Base-by-base conservation (phyloP, 2,888 invertebrate species). In the Lissocephala sabroskyi region DNA sequence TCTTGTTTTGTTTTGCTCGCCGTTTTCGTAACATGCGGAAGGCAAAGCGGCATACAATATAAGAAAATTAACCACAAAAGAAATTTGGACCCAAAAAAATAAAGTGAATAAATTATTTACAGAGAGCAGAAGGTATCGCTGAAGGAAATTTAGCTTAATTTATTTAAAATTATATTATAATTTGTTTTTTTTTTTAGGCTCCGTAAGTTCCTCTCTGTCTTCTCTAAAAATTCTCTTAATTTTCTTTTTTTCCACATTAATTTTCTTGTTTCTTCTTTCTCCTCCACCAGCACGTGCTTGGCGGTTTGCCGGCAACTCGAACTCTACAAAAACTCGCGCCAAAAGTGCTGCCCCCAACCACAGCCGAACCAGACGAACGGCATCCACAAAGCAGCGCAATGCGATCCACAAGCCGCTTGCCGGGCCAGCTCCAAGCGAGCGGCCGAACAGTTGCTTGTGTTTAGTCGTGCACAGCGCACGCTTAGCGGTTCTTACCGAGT, bases 261-360 rank as follows among this genome's bases (percentile, higher is more conserved):
- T n/a, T n/a, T n/a, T 35, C 35, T 35, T 16, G 13, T 35, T 16
- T 6, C 5, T 3, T 10, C 16, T 16, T 14, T 33, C 33, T 33
- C 33, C 5, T 14, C 3, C 18, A 33, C 11, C 23, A 19, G 18
- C 52, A 56, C 59, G 52, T 60, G 60, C 16, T 39, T 26, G 1
- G n/a, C n/a, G n/a, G n/a, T n/a, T 13, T 50, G 56, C 68, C 68
- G 68, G 68, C 68, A 59, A 48, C 9, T 32, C 4, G 13, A 57
- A 73, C 45, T 70, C 68, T 76, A 52, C 68, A 68, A 33, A 30
- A 47, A 45, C 63, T 68, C 73, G 68, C 68, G 68, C 73, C 68
- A 68, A 68, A 67, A 66, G 23, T 49, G 46, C 55, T 53, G 46
- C 48, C 41, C n/a, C n/a, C n/a, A n/a, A n/a, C n/a, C n/a, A n/a